A percentile compares a stretch with the other conserved stretches of the same genome.
These are phyloP conservation scores for Pangasius djambal DNA, from an alignment of 2,797 vertebrate species.

Conservation along the genomic window DNA sequence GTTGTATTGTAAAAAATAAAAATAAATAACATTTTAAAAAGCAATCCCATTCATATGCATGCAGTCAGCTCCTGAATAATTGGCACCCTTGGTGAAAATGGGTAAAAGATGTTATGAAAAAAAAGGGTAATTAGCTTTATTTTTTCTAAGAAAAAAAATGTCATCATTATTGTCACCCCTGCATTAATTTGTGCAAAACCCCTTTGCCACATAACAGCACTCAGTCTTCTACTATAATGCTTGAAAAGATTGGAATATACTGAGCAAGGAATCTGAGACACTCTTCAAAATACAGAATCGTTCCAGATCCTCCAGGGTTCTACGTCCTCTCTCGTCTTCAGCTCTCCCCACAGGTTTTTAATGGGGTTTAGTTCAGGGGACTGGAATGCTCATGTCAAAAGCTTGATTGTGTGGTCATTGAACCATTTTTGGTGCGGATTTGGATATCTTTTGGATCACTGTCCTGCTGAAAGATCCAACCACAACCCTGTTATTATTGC, in stretches of 20 bases:
- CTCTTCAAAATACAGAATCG: background rate
- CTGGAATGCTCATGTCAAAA: conserved; percentile 21
- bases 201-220: background rate
- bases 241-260: background rate
- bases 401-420: conserved; percentile 5
- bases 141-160: background rate
- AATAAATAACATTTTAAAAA: background rate
- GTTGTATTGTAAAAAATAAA: background rate
- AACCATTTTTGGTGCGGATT: background rate
- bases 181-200: background rate
- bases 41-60: background rate
- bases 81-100: no score
- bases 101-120: background rate
- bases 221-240: background rate
- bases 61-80: background rate
- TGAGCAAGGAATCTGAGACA: background rate
- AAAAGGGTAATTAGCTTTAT: background rate
- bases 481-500: conserved; percentile 16
- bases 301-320: background rate
- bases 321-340: background rate
- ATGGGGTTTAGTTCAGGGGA: conserved; percentile 14
- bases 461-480: conserved; percentile 7
- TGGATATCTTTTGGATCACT: conserved; percentile 7
- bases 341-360: background rate
- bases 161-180: background rate